Base-by-base conservation (phyloP, 2,797 vertebrate genomes). In the Danio tinwini region DNA sequence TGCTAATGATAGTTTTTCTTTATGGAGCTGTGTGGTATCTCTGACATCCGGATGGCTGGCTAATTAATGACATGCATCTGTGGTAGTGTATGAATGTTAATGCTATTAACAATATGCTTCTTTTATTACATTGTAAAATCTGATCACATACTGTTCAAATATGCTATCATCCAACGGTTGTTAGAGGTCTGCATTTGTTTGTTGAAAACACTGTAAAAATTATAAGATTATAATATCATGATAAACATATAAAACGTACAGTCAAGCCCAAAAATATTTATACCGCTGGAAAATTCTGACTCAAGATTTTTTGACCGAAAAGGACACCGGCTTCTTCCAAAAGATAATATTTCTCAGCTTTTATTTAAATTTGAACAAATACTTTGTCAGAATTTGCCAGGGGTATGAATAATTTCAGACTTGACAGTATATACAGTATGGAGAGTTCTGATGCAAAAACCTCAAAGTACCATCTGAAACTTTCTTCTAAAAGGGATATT, bases 1-100 rank as follows among this genome's bases (percentile, higher is more conserved):
- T 72, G 64, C 49, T 83, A 83, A 81, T 76, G 53, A 50, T 50
- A 37, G 14, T 56, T 68, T n/a, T 10, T 52, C 12, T 62, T 44
- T 67, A 76, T 81, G 37, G 70, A 55, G n/a, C 44, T 61, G 16
- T 70, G 52, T 19, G 14, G 42, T 49, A 21, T 55, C 10, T 49
- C 17, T 55, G 17, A 21, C 10, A 53, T 58, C 37, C 50, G 21
- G 40, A 63, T 61, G 17, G 37, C 13, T 44, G 44, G n/a, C 7
- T 56, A 68, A 45, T 47, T 42, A 39, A 17, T 67, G 12, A 75
- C 16, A 39, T 62, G 1, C 1, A 75, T 10, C 49, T 44, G 8
- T 6, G 21, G 39, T 44, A 16, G 7, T 13, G 6, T 40, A 40
- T 53, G 2, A 55, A 53, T 8, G 37, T 42, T 55, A 70, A 70